phyloP scores from a whole-genome alignment of 1,140 invertebrate species.

The Drusus annulatus region DNA sequence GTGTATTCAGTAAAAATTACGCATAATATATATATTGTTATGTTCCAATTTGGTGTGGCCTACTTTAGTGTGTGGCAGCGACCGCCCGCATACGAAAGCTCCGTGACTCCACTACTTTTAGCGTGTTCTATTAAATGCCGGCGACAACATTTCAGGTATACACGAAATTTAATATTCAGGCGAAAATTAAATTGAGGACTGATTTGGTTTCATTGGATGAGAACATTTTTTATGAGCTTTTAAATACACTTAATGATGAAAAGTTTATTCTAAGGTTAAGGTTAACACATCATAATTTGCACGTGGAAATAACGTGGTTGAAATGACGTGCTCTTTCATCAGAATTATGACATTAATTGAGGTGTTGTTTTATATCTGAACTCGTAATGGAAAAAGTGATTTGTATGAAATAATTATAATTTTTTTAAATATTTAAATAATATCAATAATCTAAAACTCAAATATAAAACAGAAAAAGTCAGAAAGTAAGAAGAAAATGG shows the following conservation, averaged over 20 bases:
- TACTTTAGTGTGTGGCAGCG: not conserved
- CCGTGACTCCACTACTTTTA: not conserved
- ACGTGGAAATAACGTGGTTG: too few relatives aligned
- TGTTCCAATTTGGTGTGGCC: not conserved
- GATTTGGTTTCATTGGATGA: constrained; percentile 26
- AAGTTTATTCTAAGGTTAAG: not conserved
- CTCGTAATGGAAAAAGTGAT: too few relatives aligned
- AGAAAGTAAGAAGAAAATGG: too few relatives aligned
- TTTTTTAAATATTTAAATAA: too few relatives aligned
- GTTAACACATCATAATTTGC: not conserved
- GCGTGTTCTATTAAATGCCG: constrained; percentile 3
- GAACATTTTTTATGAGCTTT: constrained; percentile 21
- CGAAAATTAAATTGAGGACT: constrained; percentile 16
- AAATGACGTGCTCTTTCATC: too few relatives aligned
- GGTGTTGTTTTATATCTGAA: too few relatives aligned
- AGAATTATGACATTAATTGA: too few relatives aligned
- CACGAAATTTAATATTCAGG: constrained; percentile 30
- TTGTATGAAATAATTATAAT: too few relatives aligned
- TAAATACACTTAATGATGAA: not conserved
- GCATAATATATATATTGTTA: too few relatives aligned
- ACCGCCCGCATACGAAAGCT: not conserved
- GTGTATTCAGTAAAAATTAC: too few relatives aligned
- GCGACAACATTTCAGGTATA: constrained; percentile 20
- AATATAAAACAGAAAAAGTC: too few relatives aligned
- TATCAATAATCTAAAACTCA: too few relatives aligned